These are phyloP conservation scores for Tadarida brasiliensis DNA, from an alignment of 2,797 vertebrate genomes.

Conservation along the genomic window DNA sequence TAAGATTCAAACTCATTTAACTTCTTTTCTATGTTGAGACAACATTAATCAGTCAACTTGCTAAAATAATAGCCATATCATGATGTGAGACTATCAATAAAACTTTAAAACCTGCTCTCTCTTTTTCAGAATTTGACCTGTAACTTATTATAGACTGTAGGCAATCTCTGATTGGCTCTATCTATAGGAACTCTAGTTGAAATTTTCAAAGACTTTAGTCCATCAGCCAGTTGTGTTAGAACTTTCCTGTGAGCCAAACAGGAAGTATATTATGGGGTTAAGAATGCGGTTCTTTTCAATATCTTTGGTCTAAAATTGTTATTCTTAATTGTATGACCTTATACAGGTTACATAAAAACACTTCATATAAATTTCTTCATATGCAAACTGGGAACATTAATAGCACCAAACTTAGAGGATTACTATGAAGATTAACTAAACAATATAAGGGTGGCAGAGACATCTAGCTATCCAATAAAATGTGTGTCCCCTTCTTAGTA, in stretches of 20 bases:
- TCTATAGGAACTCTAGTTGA: not conserved
- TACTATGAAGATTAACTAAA: not conserved
- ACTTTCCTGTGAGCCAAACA: not conserved
- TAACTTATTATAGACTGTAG: not conserved
- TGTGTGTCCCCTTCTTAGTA: not conserved
- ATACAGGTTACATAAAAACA: not conserved
- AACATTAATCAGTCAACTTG: not conserved
- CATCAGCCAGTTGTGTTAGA: not conserved
- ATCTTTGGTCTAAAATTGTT: not conserved
- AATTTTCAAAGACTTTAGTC: conserved; percentile 12
- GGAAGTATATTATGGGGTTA: not conserved
- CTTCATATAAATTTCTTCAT: not conserved
- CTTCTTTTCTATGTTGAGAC: not conserved
- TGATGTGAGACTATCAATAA: not conserved
- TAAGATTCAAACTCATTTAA: conserved; percentile 20
- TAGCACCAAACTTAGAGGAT: not conserved
- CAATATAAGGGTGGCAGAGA: not conserved
- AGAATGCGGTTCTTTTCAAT: not conserved
- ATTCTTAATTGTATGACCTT: not conserved
- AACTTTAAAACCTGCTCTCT: not conserved
- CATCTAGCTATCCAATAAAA: not conserved
- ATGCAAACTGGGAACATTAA: not conserved
- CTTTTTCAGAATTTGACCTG: not conserved
- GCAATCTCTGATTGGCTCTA: not conserved
- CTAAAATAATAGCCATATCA: conserved; percentile 13